A percentile compares a stretch with the other conserved stretches of the same genome.
Conservation (phyloP, 2,797 vertebrate genomes). For the Pygocentrus nattereri region DNA sequence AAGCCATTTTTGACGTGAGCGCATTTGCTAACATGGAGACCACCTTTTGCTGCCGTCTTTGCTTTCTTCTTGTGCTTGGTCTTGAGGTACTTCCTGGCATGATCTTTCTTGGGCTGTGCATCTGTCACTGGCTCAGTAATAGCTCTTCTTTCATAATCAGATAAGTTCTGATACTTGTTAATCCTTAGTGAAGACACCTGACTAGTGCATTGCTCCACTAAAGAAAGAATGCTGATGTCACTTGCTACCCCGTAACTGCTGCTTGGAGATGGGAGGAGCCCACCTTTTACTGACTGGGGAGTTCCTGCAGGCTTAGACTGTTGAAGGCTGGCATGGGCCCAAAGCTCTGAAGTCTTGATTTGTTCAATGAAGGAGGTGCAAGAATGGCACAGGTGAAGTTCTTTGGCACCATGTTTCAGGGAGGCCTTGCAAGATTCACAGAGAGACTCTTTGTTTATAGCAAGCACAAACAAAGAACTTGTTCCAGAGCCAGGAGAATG, state of each 20-base stretch:
- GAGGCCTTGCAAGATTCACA: constrained; percentile 62
- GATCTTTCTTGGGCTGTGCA: constrained; percentile 33
- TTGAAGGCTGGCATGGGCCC: constrained; percentile 26
- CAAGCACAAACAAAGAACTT: constrained; percentile 58
- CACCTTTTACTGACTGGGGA: constrained; percentile 49
- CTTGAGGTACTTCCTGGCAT: constrained; percentile 45
- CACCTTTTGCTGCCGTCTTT: not conserved
- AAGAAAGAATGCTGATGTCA: constrained; percentile 69
- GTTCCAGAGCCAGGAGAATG: constrained; percentile 50
- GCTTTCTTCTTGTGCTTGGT: constrained; percentile 47
- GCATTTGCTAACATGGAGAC: not conserved
- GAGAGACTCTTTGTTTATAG: constrained; percentile 53
- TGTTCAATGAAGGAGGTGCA: constrained; percentile 72
- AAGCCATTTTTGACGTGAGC: not conserved
- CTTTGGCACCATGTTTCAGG: constrained; percentile 62
- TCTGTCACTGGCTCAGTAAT: not conserved
- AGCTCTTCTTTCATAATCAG: constrained; percentile 48
- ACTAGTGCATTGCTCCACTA: constrained; percentile 73
- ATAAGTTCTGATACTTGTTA: constrained; percentile 54
- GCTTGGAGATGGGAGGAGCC: constrained; percentile 59
- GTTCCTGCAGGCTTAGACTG: constrained; percentile 55
- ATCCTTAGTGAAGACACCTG: constrained; percentile 79
- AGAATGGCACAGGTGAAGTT: constrained; percentile 74
- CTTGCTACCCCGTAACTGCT: constrained; percentile 63
- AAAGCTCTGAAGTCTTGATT: constrained; percentile 59